Evolutionary conservation across 1,140 invertebrate genomes (phyloP).

Genomic region (Drosophila suzukii): DNA sequence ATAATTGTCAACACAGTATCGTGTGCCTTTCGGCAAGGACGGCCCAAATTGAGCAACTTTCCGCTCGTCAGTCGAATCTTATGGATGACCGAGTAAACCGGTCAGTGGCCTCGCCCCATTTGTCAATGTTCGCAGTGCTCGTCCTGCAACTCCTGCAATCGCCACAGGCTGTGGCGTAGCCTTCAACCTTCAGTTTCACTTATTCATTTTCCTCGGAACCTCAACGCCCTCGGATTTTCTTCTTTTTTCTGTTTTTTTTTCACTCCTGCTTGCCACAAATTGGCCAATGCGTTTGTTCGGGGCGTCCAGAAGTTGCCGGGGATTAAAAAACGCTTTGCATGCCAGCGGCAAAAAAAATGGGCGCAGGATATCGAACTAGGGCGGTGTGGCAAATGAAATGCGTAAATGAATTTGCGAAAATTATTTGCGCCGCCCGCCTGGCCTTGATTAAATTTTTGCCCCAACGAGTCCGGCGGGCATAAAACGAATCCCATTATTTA

Average conservation of each 20-base stretch:
- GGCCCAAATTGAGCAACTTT: constrained; percentile 40
- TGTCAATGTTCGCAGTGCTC: constrained; percentile 34
- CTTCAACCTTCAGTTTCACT: constrained; percentile 50
- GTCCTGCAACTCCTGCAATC: constrained; percentile 9
- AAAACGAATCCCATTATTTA: constrained; percentile 65
- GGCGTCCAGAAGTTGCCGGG: constrained; percentile 33
- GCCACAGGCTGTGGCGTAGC: constrained; percentile 21
- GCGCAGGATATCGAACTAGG: constrained; percentile 1
- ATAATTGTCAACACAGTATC: constrained; percentile 37
- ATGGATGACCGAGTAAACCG: constrained; percentile 52
- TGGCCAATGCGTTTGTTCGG: constrained; percentile 55
- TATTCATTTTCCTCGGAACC: constrained; percentile 33
- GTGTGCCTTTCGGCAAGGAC: constrained; percentile 33
- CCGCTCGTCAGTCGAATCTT: constrained; percentile 37
- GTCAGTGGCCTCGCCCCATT: constrained; percentile 58
- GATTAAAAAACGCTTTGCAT: constrained; percentile 80
- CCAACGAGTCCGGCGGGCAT: constrained; percentile 63
- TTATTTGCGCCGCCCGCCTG: constrained; percentile 58
- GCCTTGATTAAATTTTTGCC: constrained; percentile 69
- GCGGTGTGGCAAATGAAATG: constrained; percentile 53
- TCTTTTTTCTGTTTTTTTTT: not conserved
- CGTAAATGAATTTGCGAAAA: constrained; percentile 79
- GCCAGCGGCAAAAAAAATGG: constrained; percentile 39
- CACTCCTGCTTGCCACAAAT: constrained; percentile 41
- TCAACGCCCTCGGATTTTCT: constrained; percentile 21